Evolutionary conservation across 1,140 invertebrate genomes (phyloP), one percentile per base, ranked within the genome.

Genomic region (Dendrolimus punctatus): DNA sequence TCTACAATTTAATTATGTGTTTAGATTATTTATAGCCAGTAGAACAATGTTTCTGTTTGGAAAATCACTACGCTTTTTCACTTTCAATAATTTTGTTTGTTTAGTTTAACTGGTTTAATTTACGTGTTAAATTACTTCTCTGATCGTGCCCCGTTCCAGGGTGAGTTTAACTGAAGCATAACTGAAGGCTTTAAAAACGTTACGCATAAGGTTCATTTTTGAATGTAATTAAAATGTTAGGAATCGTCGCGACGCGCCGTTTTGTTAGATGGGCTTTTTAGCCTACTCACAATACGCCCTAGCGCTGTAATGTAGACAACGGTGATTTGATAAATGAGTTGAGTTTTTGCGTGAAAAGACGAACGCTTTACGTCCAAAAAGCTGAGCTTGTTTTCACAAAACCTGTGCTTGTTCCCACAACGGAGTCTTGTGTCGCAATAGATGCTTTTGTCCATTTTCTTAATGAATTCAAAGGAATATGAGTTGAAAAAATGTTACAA

Each of bases 301-400:
- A 58, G 58, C 60, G 60, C 63, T 62, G 66, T 73, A 71, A 75
- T 76, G 70, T 73, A 73, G 73, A 71, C 73, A 71, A 71, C 68
- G 66, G 65, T 76, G 68, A 73, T 76, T 76, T 76, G 70, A 75
- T 75, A 75, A 75, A 75, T 75, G 72, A 75, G 67, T 66, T 56
- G 66, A 69, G 65, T 64, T 71, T 66, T 69, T 64, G 62, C 60
- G 53, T 71, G 68, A 73, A 73, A 73, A 72, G 69, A 66, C 66
- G 59, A 58, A 68, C 61, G 62, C 53, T 69, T 62, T 60, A 50
- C 57, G 57, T 62, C 60, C 58, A 52, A 56, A 60, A 58, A 60
- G 55, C 46, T 67, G 53, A 56, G 59, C 58, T 55, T 64, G 57
- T 64, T 64, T 68, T 66, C 55, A 62, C 63, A 59, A 62, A 70